Evolutionary conservation across 2,797 vertebrate species (phyloP).

Genomic region (Eremophila alpestris): DNA sequence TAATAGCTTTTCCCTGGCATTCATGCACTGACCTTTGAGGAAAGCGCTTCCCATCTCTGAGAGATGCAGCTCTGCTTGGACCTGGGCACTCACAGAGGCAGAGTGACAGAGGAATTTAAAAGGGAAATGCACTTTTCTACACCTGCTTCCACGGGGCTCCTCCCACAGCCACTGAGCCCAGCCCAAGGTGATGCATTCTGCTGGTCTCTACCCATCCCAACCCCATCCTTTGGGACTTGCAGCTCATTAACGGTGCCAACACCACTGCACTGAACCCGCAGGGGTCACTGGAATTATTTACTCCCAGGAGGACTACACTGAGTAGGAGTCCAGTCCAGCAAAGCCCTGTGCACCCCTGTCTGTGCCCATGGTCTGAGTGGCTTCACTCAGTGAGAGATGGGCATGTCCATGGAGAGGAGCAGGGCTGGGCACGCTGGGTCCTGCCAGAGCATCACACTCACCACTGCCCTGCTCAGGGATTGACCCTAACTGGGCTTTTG

Average conservation of each 20-base stretch:
- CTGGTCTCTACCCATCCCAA: not conserved
- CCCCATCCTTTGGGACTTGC: not conserved
- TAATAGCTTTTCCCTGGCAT: not conserved
- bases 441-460: not conserved
- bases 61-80: not conserved
- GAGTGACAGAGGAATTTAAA: not conserved
- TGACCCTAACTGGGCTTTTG: not conserved
- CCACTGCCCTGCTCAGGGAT: not conserved
- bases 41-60: not conserved
- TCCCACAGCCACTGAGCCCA: not conserved
- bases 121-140: not conserved
- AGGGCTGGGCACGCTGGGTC: not conserved
- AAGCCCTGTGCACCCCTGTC: not conserved
- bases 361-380: rapidly evolving
- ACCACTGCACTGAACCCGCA: not conserved
- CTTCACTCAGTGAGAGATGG: not conserved
- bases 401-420: not conserved
- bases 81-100: not conserved
- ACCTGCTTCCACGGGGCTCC: not conserved
- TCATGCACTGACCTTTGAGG: not conserved
- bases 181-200: not conserved
- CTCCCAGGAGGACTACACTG: not conserved
- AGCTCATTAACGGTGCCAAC: not conserved
- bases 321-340: not conserved
- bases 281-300: not conserved